These are phyloP conservation scores for Morpho helenor DNA, from an alignment of 2,888 invertebrate species.

Conservation along the genomic window DNA sequence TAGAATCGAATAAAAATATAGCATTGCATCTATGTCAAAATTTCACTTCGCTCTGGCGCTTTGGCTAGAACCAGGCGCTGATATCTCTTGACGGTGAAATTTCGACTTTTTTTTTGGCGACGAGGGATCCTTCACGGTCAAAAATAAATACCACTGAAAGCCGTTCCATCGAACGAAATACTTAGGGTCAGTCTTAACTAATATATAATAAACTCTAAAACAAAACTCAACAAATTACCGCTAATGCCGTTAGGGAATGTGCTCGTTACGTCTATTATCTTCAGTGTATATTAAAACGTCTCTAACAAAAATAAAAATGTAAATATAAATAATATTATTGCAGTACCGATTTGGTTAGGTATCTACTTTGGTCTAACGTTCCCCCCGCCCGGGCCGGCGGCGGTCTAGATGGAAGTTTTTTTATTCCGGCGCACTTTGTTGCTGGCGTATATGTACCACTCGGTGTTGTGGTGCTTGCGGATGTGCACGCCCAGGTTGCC, in stretches of 20 bases:
- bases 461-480: slow-evolving; percentile 84
- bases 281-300: slow-evolving; percentile 67
- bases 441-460: slow-evolving; percentile 75
- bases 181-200: slow-evolving; percentile 76
- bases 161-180: slow-evolving; percentile 41
- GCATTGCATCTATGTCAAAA: too few relatives aligned
- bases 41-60: too few relatives aligned
- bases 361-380: slow-evolving; percentile 70
- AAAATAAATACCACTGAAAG: slow-evolving; percentile 21
- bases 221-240: slow-evolving; percentile 70
- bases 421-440: slow-evolving; percentile 70
- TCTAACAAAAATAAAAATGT: slow-evolving; percentile 58
- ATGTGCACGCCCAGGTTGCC: slow-evolving; percentile 91
- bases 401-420: slow-evolving; percentile 49
- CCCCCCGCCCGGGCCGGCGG: not conserved
- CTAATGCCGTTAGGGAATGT: slow-evolving; percentile 75
- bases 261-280: slow-evolving; percentile 65
- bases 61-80: too few relatives aligned
- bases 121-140: slow-evolving; percentile 12
- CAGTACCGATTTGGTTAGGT: slow-evolving; percentile 76
- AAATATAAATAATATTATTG: slow-evolving; percentile 71
- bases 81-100: too few relatives aligned
- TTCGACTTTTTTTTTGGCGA: not conserved
- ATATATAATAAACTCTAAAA: slow-evolving; percentile 72
- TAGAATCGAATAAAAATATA: slow-evolving; percentile 6